Conservation (phyloP, 2,797 vertebrate genomes). For the Kryptopterus vitreolus region DNA sequence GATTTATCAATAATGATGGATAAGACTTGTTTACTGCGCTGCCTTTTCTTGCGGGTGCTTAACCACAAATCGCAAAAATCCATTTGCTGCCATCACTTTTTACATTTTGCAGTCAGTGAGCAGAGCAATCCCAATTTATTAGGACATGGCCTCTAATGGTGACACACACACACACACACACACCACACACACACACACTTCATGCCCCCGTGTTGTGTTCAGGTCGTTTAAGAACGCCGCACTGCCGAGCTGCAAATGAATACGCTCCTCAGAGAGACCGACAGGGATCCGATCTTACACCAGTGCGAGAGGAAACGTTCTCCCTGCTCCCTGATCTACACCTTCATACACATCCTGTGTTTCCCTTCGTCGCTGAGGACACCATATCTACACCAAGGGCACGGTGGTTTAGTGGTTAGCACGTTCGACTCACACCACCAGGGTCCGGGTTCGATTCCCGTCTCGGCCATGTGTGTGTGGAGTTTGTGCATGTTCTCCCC, state of each 20-base stretch:
- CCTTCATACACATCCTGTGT: background rate
- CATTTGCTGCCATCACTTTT: conserved; percentile 47
- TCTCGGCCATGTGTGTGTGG: too few relatives aligned
- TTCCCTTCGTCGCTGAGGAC: background rate
- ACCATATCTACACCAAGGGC: too few relatives aligned
- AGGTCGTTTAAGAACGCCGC: conserved; percentile 26
- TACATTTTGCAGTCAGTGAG: conserved; percentile 45
- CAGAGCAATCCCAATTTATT: conserved; percentile 41
- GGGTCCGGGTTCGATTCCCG: too few relatives aligned
- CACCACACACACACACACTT: conserved; percentile 21
- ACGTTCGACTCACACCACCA: too few relatives aligned
- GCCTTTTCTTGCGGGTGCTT: conserved; percentile 39
- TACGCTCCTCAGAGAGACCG: conserved; percentile 29
- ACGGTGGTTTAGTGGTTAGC: too few relatives aligned
- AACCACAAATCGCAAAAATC: conserved; percentile 48
- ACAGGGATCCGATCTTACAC: conserved; percentile 14
- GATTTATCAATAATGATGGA: conserved; percentile 50
- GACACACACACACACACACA: conserved; percentile 15
- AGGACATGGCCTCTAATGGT: conserved; percentile 30
- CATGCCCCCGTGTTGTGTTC: conserved; percentile 12
- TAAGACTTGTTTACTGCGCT: conserved; percentile 25
- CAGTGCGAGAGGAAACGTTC: background rate
- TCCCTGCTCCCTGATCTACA: background rate
- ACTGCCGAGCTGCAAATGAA: conserved; percentile 34
- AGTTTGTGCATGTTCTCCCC: too few relatives aligned